Evolutionary conservation across 2,797 vertebrate genomes (phyloP).

Genomic region (Diplodus puntazzo): DNA sequence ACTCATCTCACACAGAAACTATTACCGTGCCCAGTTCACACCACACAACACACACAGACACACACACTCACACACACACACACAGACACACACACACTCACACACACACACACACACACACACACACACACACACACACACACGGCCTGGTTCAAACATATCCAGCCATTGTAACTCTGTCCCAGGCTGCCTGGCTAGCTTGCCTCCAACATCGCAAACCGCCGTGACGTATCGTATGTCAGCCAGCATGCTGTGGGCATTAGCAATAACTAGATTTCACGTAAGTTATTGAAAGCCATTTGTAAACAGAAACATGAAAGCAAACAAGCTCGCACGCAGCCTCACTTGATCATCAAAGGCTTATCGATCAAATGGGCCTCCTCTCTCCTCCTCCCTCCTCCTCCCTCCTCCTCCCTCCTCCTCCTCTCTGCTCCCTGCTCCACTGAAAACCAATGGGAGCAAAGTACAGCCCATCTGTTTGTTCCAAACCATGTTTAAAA

Average conservation of each 20-base stretch:
- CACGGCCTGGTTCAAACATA: constrained; percentile 36
- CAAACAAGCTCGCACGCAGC: constrained; percentile 77
- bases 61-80: constrained; percentile 6
- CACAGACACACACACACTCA: background rate
- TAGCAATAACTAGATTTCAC: constrained; percentile 78
- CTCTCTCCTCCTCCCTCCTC: constrained; percentile 46
- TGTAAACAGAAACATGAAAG: constrained; percentile 86
- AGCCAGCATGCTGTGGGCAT: constrained; percentile 76
- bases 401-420: constrained; percentile 59
- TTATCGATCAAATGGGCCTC: constrained; percentile 79
- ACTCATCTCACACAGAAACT: constrained; percentile 37
- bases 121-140: constrained; percentile 6
- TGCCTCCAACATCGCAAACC: constrained; percentile 63
- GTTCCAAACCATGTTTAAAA: constrained; percentile 52
- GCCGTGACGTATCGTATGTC: constrained; percentile 72
- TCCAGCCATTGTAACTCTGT: constrained; percentile 45
- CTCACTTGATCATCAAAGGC: constrained; percentile 85
- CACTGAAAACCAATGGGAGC: constrained; percentile 57
- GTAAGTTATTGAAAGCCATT: constrained; percentile 82
- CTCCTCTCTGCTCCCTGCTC: constrained; percentile 44
- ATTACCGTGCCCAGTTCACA: constrained; percentile 21
- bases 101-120: constrained; percentile 1
- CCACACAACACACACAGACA: too few species aligned
- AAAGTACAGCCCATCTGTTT: constrained; percentile 55
- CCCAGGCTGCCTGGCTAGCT: constrained; percentile 47